These are phyloP conservation scores for Rotaria magnacalcarata DNA, from an alignment of 2,888 invertebrate species.

Conservation along the genomic window DNA sequence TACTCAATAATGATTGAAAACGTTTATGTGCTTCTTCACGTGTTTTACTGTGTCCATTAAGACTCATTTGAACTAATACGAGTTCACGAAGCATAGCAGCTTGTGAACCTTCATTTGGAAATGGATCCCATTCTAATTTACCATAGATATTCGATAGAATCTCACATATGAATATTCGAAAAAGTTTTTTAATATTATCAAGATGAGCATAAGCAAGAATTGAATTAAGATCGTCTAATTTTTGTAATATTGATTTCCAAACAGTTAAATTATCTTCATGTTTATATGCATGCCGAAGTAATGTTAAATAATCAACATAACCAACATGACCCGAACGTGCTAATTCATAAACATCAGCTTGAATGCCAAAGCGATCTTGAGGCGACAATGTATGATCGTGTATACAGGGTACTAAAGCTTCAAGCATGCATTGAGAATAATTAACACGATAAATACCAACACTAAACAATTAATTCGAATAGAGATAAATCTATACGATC, in stretches of 20 bases:
- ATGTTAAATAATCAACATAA: conserved; percentile 17
- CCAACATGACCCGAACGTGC: not conserved
- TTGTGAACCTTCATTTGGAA: conserved; percentile 29
- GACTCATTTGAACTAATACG: not conserved
- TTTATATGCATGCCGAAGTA: conserved; percentile 18
- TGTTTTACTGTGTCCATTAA: conserved; percentile 2
- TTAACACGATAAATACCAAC: conserved; percentile 23
- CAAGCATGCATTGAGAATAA: not conserved
- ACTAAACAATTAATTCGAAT: not conserved
- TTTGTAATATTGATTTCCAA: not conserved
- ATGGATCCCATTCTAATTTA: conserved; percentile 24
- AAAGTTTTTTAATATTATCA: not conserved
- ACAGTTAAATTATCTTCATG: conserved; percentile 21
- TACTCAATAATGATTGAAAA: not conserved
- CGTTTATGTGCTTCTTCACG: not conserved
- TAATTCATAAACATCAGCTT: not conserved
- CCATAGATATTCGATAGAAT: not conserved
- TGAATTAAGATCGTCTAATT: not conserved
- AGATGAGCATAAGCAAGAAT: not conserved
- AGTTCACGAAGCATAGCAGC: not conserved
- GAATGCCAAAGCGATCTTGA: conserved; percentile 7
- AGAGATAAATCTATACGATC: too few relatives aligned
- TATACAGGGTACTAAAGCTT: not conserved
- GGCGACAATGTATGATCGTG: not conserved
- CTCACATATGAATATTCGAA: not conserved